phyloP scores from a whole-genome alignment of 2,113 vertebrate species.

The Microcebus murinus region DNA sequence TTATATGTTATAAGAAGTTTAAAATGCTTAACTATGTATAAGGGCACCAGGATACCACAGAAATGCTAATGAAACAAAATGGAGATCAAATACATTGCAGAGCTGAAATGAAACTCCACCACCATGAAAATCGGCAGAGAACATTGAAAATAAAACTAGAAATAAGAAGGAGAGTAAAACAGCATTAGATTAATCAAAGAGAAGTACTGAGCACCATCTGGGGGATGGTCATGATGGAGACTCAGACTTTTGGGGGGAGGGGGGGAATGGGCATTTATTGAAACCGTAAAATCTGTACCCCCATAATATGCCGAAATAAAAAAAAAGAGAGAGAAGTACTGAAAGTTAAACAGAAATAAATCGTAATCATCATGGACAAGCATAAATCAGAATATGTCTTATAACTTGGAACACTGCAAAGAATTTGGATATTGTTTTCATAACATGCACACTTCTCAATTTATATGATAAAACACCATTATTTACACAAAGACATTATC shows the following conservation, averaged over 20 bases:
- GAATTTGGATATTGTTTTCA: not conserved
- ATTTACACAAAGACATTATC: not conserved
- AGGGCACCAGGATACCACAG: not conserved
- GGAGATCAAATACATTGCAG: not conserved
- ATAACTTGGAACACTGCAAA: not conserved
- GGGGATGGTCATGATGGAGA: no score
- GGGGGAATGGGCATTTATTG: no score
- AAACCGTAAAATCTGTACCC: no score
- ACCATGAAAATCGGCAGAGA: not conserved
- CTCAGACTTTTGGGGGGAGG: no score
- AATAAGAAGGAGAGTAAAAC: not conserved
- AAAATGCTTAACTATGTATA: not conserved
- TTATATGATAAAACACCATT: not conserved
- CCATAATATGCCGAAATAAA: no score
- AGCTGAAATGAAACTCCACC: not conserved
- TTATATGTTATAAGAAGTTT: slow-evolving; percentile 36
- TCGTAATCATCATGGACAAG: not conserved
- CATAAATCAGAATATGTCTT: no score
- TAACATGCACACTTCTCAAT: not conserved
- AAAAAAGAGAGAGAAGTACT: not conserved
- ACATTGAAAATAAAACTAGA: not conserved
- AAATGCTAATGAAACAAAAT: not conserved
- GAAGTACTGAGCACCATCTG: no score
- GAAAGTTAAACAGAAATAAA: not conserved
- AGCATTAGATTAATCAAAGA: not conserved